Conservation (phyloP, 2,797 vertebrate species). For the Myotis daubentonii region DNA sequence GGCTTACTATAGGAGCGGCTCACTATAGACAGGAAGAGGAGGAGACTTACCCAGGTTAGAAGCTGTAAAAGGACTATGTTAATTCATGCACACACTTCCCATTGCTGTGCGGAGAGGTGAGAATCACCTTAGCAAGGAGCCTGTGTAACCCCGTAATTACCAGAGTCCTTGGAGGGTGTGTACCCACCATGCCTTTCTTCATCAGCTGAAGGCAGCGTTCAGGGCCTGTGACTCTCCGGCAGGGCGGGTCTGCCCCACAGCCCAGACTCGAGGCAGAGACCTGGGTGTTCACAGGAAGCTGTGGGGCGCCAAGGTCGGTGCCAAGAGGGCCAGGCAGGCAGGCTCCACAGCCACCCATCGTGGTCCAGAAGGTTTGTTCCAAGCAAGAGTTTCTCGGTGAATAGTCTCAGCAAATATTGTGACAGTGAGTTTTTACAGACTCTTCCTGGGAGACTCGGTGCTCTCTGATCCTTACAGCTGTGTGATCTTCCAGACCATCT, state of each 20-base stretch:
- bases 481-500: not conserved
- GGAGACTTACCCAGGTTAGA: not conserved
- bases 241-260: not conserved
- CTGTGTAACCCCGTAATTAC: not conserved
- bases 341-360: not conserved
- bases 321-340: not conserved
- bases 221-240: not conserved
- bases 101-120: not conserved
- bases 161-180: not conserved
- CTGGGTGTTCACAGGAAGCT: not conserved
- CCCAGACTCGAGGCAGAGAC: not conserved
- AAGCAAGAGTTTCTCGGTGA: not conserved
- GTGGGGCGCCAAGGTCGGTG: not conserved
- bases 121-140: not conserved
- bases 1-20: not conserved
- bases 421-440: not conserved
- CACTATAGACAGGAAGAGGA: not conserved
- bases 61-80: not conserved
- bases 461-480: not conserved
- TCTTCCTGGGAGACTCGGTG: not conserved
- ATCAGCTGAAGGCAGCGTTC: not conserved
- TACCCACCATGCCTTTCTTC: not conserved
- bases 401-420: not conserved
- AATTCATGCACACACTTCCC: conserved; percentile 46
- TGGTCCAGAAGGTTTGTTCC: not conserved